These are phyloP conservation scores for Pygmarrhopalites habei DNA, from an alignment of 1,140 invertebrate genomes.

Conservation along the genomic window DNA sequence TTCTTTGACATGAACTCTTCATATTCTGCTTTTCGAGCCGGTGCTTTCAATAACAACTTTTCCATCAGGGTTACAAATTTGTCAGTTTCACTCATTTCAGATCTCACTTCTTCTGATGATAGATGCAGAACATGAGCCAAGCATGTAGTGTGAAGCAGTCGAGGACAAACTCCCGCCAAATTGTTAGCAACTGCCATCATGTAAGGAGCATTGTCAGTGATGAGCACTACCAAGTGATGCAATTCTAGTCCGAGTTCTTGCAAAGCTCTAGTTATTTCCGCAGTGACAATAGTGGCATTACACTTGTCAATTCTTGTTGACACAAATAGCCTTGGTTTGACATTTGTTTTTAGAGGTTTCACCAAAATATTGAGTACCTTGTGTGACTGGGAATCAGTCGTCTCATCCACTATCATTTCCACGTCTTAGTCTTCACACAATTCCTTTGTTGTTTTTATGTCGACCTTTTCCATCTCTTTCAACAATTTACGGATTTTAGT, in stretches of 20 bases:
- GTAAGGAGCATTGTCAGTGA: background rate
- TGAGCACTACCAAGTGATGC: background rate
- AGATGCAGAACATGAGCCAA: background rate
- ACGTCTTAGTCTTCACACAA: slow-evolving; percentile 2
- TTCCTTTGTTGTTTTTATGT: too few species aligned
- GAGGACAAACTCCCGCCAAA: background rate
- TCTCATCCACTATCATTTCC: slow-evolving; percentile 6
- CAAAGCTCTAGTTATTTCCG: background rate
- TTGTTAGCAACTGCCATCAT: background rate
- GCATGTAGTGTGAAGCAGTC: background rate
- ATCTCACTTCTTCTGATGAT: too few species aligned
- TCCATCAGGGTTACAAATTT: background rate
- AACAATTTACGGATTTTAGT: too few species aligned
- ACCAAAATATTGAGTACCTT: slow-evolving; percentile 8
- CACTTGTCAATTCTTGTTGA: background rate
- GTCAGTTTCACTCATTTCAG: too few species aligned
- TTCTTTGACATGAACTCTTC: background rate
- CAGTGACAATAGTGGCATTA: background rate
- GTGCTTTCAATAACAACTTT: background rate
- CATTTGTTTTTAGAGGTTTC: background rate
- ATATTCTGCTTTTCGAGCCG: background rate
- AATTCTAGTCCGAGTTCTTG: background rate
- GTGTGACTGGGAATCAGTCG: background rate
- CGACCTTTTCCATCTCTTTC: too few species aligned
- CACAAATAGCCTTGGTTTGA: background rate